Conservation (phyloP, 2,113 vertebrate genomes). For the Neofelis nebulosa region DNA sequence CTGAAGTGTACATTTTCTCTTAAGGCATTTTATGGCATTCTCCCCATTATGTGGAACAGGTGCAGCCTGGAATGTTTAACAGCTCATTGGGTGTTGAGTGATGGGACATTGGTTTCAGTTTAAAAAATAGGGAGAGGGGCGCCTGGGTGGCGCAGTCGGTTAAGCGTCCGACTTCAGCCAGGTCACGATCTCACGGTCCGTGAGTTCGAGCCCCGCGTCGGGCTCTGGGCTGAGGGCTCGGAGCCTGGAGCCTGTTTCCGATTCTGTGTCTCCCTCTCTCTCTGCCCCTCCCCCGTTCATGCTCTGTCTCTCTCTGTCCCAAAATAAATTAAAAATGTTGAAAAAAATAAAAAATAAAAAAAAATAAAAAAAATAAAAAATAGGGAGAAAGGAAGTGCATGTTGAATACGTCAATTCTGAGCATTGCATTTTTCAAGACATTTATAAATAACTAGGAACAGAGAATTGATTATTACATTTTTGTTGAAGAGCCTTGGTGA, state of each 20-base stretch:
- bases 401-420: background rate
- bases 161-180: no score
- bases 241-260: no score
- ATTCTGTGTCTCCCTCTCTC: no score
- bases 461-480: constrained; percentile 21
- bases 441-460: constrained; percentile 12
- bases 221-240: no score
- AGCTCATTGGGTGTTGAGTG: background rate
- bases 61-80: background rate
- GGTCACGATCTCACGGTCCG: no score
- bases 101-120: background rate
- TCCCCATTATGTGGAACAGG: background rate
- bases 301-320: no score
- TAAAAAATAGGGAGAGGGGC: background rate
- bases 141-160: no score
- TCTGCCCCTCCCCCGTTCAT: no score
- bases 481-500: background rate
- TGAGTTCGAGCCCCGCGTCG: no score
- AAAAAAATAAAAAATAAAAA: no score
- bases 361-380: no score
- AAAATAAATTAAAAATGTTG: no score
- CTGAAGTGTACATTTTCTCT: background rate
- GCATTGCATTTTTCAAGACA: background rate
- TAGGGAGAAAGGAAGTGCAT: background rate
- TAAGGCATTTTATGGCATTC: background rate